Evolutionary conservation across 2,113 vertebrate species (phyloP), one percentile per base, ranked within the genome.

Genomic region (Ctenodactylus gundi): DNA sequence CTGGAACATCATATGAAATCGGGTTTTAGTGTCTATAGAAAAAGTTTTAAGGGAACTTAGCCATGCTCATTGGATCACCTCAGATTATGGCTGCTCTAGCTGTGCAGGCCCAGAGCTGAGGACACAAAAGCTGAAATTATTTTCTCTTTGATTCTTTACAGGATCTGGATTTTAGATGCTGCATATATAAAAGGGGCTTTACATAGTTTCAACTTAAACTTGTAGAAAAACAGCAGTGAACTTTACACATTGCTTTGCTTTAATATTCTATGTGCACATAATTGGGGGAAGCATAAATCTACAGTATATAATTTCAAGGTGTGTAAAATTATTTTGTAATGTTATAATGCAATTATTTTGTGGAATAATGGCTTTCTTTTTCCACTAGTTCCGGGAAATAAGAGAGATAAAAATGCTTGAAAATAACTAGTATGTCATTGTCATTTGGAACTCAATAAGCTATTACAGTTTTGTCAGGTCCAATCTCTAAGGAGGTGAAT

Each of bases 401-500:
- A 95, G 65, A 80, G 77, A 91, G 90, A 85, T 93, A 82, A 86
- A 95, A 95, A 67, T 73, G 39, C 84, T 93, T 89, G 93, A 92
- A 80, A 94, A 72, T 93, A 87, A 31, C 49, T 76, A 68, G 76
- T 93, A 94, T 95, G 72, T 90, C 95, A 90, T 64, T 95, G 73
- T 96, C 65, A 94, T 73, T 94, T 96, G 85, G 91, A 80, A 90
- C 53, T 97, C 64, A 23, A 80, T 86, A 93, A 96, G 44, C 77
- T 67, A 87, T 96, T 82, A 91, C 2, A 76, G 70, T 95, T 95
- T 76, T 87, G 87, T 70, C 93, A 97, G 68, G 36, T 93, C 58
- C 73, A 96, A 8, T 93, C 84, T 95, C 95, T 95, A 93, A 94
- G 91, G 95, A 93, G 73, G 67, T 85, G 88, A 97, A 97, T 96